Percentiles rank a stretch among this genome's conserved stretches.
phyloP scores from a whole-genome alignment of 2,113 vertebrate genomes.

The Trochalopteron elliotii region DNA sequence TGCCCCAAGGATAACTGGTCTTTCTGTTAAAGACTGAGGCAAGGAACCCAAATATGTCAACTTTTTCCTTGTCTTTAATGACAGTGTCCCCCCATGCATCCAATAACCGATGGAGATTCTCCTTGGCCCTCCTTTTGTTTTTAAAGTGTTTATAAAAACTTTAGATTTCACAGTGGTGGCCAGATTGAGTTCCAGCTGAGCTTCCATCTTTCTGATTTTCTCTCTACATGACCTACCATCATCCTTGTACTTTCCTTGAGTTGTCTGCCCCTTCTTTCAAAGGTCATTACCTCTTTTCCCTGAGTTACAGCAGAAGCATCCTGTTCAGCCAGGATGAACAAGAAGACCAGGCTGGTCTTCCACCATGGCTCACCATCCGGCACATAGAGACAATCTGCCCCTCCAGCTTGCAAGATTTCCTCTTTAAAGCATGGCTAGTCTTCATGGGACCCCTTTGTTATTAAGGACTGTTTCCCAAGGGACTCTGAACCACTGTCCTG shows the following conservation, averaged over 20 bases:
- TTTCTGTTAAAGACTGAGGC: background rate
- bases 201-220: background rate
- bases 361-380: rapidly evolving
- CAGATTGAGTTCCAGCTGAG: background rate
- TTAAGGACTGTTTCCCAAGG: background rate
- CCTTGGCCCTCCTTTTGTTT: background rate
- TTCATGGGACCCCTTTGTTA: background rate
- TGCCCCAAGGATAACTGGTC: background rate
- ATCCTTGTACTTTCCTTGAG: background rate
- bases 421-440: background rate
- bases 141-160: background rate
- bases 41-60: background rate
- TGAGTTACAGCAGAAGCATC: background rate
- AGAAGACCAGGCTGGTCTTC: background rate
- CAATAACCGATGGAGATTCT: background rate
- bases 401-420: rapidly evolving
- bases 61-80: background rate
- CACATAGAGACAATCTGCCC: background rate
- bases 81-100: rapidly evolving
- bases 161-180: background rate
- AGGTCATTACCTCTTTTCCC: background rate
- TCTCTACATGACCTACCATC: background rate
- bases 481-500: background rate
- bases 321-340: background rate
- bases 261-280: background rate